Percentiles rank a stretch among this genome's conserved stretches.
Conservation (phyloP, 2,113 vertebrate species). For the Protobothrops mucrosquamatus region DNA sequence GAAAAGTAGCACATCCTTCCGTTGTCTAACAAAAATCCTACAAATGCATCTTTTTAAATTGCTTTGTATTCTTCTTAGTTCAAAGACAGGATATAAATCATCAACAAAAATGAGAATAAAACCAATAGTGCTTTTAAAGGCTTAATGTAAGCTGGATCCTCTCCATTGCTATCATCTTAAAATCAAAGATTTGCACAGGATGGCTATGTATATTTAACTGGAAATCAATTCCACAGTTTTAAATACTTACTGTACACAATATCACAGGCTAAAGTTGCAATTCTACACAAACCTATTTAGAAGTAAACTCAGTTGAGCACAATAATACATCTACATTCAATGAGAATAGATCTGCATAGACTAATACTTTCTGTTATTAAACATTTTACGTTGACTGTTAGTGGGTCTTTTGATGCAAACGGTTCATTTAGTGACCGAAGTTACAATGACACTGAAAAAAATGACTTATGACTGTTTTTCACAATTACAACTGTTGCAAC, state of each 20-base stretch:
- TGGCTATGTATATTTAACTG: background rate
- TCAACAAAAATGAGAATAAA: background rate
- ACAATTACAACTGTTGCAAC: background rate
- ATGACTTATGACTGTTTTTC: background rate
- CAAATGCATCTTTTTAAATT: background rate
- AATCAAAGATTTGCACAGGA: background rate
- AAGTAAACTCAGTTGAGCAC: background rate
- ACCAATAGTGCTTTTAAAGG: background rate
- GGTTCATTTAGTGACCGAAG: background rate
- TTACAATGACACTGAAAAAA: background rate
- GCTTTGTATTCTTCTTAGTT: background rate
- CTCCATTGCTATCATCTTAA: background rate
- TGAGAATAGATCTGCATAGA: background rate
- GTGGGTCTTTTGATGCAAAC: background rate
- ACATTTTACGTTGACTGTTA: background rate
- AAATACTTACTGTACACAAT: background rate
- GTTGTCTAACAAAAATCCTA: background rate
- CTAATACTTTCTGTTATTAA: background rate
- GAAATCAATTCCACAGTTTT: background rate
- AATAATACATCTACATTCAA: background rate
- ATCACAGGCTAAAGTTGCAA: background rate
- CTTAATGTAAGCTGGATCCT: background rate
- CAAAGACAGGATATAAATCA: background rate
- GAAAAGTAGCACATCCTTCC: background rate
- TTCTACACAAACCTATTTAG: background rate